A percentile compares a stretch with the other conserved stretches of the same genome.
These are phyloP conservation scores for Penaeus indicus DNA, from an alignment of 1,140 invertebrate species.

Conservation along the genomic window DNA sequence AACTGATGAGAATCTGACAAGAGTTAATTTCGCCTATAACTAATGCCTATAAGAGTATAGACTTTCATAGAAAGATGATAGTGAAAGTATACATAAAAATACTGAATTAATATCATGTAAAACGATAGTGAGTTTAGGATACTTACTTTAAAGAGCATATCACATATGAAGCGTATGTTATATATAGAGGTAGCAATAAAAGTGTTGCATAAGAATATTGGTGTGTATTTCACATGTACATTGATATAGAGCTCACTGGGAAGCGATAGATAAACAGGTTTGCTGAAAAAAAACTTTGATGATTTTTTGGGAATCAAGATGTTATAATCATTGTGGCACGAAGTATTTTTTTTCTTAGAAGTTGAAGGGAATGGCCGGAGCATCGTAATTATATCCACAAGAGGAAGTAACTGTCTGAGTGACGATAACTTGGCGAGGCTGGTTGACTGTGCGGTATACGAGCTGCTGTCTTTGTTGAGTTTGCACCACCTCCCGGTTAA, in stretches of 20 bases:
- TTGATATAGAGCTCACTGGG: slow-evolving; percentile 31
- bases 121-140: not conserved
- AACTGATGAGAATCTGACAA: no score
- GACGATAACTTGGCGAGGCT: slow-evolving; percentile 47
- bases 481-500: slow-evolving; percentile 52
- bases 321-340: no score
- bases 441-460: slow-evolving; percentile 55
- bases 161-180: not conserved
- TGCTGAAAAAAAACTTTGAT: not conserved
- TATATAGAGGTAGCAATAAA: not conserved
- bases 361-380: slow-evolving; percentile 39
- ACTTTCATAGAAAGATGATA: not conserved
- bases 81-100: not conserved
- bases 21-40: no score
- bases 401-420: slow-evolving; percentile 53
- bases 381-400: slow-evolving; percentile 61
- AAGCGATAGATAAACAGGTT: not conserved
- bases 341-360: not conserved
- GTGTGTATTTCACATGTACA: slow-evolving; percentile 49
- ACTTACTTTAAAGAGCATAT: slow-evolving; percentile 27
- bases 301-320: not conserved
- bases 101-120: no score
- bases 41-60: no score
- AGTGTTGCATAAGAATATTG: not conserved
- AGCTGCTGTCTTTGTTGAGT: slow-evolving; percentile 52